Evolutionary conservation across 2,797 vertebrate species (phyloP), one percentile per base, ranked within the genome.

Genomic region (Muraenolepis orangiensis): DNA sequence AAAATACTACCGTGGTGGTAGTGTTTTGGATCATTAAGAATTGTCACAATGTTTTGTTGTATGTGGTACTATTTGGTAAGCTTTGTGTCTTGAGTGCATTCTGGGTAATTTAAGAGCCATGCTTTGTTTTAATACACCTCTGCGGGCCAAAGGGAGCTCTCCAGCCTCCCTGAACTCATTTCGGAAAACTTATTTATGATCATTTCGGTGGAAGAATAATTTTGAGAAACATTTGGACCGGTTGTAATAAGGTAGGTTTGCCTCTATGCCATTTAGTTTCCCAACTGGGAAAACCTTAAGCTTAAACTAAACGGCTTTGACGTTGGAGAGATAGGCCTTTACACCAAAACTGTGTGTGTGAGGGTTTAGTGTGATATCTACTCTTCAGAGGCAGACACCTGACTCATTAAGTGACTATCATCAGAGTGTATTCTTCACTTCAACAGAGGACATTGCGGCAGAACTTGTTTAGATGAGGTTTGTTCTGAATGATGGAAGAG

Each of bases 351-450:
- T 46, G 40, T 46, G 40, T 46, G 40, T 18, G 40, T 61, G 57
- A 26, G 57, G n/a, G 57, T 12, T 26, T 26, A 57, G 46, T 26
- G n/a, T 11, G 23, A 23, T 26, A 23, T 26, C 57, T 61, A 23
- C 57, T 61, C n/a, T 61, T 61, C n/a, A n/a, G n/a, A n/a, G n/a
- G n/a, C n/a, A 61, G 57, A 61, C 14, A 57, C 51, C 51, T 57
- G 20, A 26, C n/a, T 61, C 57, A 26, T 61, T 61, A 23, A 12
- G 38, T 40, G 38, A 40, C 2, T 10, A 40, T 12, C 5, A 40
- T 4, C 26, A n/a, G 57, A 61, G 57, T 61, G 3, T 0, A 26
- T 61, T 26, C 46, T 1, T 2, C 0, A 3, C 23, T 57, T 51
- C 26, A 61, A 61, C 57, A 26, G 51, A 57, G 57, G 57, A 23